These are phyloP conservation scores for Carapus acus DNA, from an alignment of 2,797 vertebrate genomes.

Conservation along the genomic window DNA sequence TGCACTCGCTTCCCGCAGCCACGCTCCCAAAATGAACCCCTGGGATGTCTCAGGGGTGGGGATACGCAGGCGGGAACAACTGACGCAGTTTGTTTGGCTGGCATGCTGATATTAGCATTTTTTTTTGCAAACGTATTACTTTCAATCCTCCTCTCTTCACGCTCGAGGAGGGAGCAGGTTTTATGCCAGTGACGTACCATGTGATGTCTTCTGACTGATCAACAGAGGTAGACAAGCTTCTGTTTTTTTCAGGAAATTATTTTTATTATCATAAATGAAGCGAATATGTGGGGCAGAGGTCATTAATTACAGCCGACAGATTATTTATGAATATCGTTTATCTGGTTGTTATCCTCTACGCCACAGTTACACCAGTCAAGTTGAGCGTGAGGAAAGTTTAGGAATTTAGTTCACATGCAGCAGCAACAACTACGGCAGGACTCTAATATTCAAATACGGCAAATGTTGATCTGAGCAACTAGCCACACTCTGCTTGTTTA, in stretches of 20 bases:
- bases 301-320: conserved; percentile 66
- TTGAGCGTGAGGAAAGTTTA: no score
- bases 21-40: no score
- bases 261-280: conserved; percentile 64
- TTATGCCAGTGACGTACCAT: background rate
- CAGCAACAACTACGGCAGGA: no score
- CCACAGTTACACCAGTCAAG: conserved; percentile 46
- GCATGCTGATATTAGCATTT: conserved; percentile 15
- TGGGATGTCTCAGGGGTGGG: conserved; percentile 40
- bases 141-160: background rate
- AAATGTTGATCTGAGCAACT: no score
- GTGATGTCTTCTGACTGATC: conserved; percentile 10
- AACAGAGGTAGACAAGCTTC: conserved; percentile 4
- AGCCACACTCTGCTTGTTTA: no score
- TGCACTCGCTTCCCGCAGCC: conserved; percentile 41
- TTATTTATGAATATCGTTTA: conserved; percentile 69
- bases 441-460: no score
- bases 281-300: conserved; percentile 57
- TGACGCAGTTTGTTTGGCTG: conserved; percentile 34
- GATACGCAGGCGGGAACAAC: conserved; percentile 22
- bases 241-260: conserved; percentile 32
- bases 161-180: no score
- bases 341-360: conserved; percentile 50
- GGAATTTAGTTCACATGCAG: no score
- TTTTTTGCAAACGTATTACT: conserved; percentile 4